phyloP scores from a whole-genome alignment of 1,140 invertebrate species.

The Anastrepha ludens region DNA sequence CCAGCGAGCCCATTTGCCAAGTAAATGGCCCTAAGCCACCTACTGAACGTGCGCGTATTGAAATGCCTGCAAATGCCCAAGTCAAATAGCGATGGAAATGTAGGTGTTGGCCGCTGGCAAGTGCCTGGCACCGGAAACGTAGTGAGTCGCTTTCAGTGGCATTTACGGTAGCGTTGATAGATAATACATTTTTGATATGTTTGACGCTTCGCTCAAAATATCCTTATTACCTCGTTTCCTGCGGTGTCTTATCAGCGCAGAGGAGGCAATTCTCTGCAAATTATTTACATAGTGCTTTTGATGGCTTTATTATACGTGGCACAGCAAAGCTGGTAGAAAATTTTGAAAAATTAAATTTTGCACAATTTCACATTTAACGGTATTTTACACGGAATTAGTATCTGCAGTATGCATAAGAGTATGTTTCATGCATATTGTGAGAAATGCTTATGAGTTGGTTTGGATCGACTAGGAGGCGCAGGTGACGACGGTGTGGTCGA shows the following conservation, averaged over 20 bases:
- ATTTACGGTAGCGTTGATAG: conserved; percentile 11
- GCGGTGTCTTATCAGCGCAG: neutral
- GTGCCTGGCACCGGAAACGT: conserved; percentile 33
- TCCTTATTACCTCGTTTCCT: neutral
- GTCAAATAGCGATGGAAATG: neutral
- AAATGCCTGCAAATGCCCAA: conserved; percentile 2
- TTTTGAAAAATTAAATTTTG: too few species aligned
- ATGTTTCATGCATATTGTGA: too few species aligned
- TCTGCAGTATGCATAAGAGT: too few species aligned
- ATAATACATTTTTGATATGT: conserved; percentile 40
- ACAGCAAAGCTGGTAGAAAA: too few species aligned
- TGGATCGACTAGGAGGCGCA: too few species aligned
- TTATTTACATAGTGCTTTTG: neutral
- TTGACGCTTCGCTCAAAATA: conserved; percentile 11
- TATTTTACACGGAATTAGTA: too few species aligned
- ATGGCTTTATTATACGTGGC: too few species aligned
- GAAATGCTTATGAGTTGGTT: too few species aligned
- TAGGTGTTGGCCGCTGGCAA: conserved; percentile 3
- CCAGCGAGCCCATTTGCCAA: neutral
- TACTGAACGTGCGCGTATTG: neutral
- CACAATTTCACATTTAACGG: too few species aligned
- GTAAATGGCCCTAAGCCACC: neutral
- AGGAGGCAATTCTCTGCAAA: neutral
- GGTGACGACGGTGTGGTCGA: too few species aligned
- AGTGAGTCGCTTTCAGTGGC: neutral